Conservation (phyloP, 2,797 vertebrate species). For the Erethizon dorsatum region DNA sequence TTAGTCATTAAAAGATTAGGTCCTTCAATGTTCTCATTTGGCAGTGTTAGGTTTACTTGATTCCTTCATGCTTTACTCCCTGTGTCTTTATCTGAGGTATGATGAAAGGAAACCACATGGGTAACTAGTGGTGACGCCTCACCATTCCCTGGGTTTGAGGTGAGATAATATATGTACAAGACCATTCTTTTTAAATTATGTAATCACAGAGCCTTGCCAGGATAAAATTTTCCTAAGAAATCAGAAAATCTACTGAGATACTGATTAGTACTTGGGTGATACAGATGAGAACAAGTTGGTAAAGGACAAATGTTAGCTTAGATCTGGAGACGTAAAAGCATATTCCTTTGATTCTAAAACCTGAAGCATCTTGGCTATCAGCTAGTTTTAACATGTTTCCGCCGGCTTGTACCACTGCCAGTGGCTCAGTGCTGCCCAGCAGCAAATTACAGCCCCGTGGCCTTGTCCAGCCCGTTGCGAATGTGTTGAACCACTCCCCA, state of each 20-base stretch:
- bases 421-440: neutral
- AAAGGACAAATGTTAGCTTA: neutral
- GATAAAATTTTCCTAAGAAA: neutral
- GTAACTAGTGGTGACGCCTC: neutral
- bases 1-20: neutral
- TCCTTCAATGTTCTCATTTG: neutral
- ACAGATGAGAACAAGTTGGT: neutral
- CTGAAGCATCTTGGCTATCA: neutral
- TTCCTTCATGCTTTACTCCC: neutral
- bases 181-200: neutral
- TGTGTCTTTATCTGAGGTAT: neutral
- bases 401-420: neutral
- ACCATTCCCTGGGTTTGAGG: neutral
- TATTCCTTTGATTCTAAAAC: neutral
- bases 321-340: neutral
- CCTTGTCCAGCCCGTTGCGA: neutral
- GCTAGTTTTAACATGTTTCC: neutral
- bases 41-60: neutral
- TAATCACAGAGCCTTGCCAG: neutral
- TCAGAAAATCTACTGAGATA: neutral
- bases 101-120: neutral
- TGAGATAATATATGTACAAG: neutral
- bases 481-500: neutral
- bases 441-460: neutral
- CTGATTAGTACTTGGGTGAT: neutral